phyloP scores from a whole-genome alignment of 1,140 invertebrate genomes.

The Solenopsis invicta region DNA sequence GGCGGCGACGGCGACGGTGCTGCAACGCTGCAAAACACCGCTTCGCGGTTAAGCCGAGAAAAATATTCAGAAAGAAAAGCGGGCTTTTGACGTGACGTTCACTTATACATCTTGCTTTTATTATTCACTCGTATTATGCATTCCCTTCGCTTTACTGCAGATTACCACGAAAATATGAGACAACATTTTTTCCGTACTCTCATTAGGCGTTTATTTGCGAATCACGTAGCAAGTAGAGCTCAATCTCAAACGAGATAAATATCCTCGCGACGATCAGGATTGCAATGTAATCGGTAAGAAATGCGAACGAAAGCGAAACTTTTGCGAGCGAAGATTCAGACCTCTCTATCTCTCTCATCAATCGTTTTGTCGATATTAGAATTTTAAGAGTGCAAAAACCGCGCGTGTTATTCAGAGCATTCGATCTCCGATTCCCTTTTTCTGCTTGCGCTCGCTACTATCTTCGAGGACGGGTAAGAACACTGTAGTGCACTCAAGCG shows the following conservation, averaged over 20 bases:
- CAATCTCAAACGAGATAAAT: neutral
- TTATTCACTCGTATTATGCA: slow-evolving; percentile 56
- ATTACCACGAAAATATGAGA: neutral
- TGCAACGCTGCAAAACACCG: slow-evolving; percentile 1
- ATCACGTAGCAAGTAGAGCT: neutral
- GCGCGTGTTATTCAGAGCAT: slow-evolving; percentile 18
- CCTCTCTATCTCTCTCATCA: neutral
- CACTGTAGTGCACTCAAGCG: slow-evolving; percentile 55
- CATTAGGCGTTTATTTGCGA: neutral
- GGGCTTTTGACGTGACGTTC: slow-evolving; percentile 44
- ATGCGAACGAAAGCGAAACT: neutral
- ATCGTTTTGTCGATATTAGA: slow-evolving; percentile 28
- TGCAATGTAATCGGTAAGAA: neutral
- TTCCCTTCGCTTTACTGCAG: slow-evolving; percentile 37
- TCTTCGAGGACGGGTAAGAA: slow-evolving; percentile 40
- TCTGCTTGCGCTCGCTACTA: slow-evolving; percentile 15
- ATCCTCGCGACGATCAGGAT: neutral
- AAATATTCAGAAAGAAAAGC: slow-evolving; percentile 46
- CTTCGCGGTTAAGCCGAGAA: slow-evolving; percentile 20
- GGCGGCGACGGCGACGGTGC: neutral
- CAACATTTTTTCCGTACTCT: slow-evolving; percentile 10
- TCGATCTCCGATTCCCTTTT: slow-evolving; percentile 56
- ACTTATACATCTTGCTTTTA: slow-evolving; percentile 23
- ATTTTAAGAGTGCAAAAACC: slow-evolving; percentile 3
- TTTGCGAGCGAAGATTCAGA: neutral